phyloP scores from a whole-genome alignment of 2,113 vertebrate genomes.

The Myotis brandtii region DNA sequence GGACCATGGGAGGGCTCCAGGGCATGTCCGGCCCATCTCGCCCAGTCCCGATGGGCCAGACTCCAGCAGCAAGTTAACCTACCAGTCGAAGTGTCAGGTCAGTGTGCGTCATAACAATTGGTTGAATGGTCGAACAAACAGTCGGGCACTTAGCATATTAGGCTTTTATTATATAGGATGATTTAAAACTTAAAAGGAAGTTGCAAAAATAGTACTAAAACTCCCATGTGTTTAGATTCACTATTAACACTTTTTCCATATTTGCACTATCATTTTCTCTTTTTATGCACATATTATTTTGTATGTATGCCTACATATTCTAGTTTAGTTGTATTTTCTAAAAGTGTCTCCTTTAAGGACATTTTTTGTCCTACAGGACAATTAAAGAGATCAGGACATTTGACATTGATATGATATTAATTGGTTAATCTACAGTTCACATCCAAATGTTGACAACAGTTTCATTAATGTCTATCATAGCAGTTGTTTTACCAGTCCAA shows the following conservation, averaged over 20 bases:
- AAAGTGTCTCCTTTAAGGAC: neutral
- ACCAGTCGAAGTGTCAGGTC: too few species aligned
- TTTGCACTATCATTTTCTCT: slow-evolving; percentile 5
- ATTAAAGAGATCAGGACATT: neutral
- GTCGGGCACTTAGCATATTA: too few species aligned
- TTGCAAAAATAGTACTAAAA: neutral
- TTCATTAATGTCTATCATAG: neutral
- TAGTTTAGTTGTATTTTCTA: neutral
- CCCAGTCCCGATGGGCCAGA: too few species aligned
- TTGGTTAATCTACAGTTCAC: neutral
- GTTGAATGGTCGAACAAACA: too few species aligned
- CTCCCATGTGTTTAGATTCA: neutral
- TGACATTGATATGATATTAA: neutral
- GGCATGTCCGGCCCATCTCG: too few species aligned
- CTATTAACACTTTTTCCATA: neutral
- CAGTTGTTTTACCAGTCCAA: neutral
- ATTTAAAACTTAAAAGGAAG: neutral
- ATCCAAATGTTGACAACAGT: neutral
- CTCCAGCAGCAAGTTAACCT: too few species aligned
- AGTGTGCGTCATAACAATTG: too few species aligned
- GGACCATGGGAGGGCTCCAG: too few species aligned
- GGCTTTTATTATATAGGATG: neutral
- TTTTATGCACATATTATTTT: neutral
- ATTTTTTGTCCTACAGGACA: neutral
- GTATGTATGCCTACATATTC: neutral